Evolutionary conservation across 2,113 vertebrate species (phyloP), one percentile per base, ranked within the genome.

Genomic region (Muntiacus muntjak): DNA sequence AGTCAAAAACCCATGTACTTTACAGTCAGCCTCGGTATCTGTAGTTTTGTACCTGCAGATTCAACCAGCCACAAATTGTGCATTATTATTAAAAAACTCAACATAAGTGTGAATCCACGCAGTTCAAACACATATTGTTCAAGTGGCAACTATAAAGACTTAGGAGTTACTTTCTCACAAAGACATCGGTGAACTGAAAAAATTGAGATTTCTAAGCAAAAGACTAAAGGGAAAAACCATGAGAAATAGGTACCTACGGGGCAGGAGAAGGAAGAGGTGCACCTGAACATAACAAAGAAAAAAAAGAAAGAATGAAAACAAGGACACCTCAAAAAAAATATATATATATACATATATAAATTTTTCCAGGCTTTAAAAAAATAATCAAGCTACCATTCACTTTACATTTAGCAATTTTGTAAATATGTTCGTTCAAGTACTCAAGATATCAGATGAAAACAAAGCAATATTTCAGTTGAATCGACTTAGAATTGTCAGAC

Each of bases 401-500:
- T 91, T 93, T 54, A 54, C 47, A 55, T 85, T 88, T 60, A 91
- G 84, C 62, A 74, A 79, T 40, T 91, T 91, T 86, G 12, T 5
- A 45, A 95, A 64, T 84, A 91, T 52, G 9, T 88, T 74, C 86
- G 79, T 74, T 95, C 93, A 95, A 17, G 50, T 58, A 91, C 58
- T 82, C 54, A 97, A 95, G 92, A 91, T 89, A 47, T 91, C 47
- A 85, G 76, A 91, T 21, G 45, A 87, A 93, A 96, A 83, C 55
- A 84, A 98, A 92, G 79, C 43, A 95, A 11, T n/a, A 96, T 78
- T 94, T 96, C 79, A 71, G 21, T 83, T 96, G n/a, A 97, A 40
- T 89, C n/a, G 17, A 74, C 45, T 97, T 91, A 58, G 33, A 93
- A 97, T 57, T 47, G 17, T 93, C 81, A 94, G 45, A 85, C 33